phyloP scores from a whole-genome alignment of 2,888 invertebrate species.

The Colostygia pectinataria region DNA sequence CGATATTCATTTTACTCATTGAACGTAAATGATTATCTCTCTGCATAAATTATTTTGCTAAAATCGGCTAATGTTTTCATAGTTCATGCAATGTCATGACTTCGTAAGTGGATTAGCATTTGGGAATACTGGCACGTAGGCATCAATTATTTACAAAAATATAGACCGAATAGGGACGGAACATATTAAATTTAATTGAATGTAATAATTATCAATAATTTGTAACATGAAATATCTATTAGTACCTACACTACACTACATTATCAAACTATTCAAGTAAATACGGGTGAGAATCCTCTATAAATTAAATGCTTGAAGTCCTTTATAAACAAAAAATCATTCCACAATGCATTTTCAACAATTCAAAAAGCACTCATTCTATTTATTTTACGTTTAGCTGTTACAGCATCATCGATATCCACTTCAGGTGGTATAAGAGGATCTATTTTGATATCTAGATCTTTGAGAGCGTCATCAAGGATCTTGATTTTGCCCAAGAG shows the following conservation, averaged over 20 bases:
- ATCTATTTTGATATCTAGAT: constrained; percentile 69
- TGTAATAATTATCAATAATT: constrained; percentile 11
- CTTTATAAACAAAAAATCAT: background rate
- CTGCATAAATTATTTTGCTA: too few species aligned
- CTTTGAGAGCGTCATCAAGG: constrained; percentile 65
- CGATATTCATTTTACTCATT: too few species aligned
- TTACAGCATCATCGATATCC: constrained; percentile 39
- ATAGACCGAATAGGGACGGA: background rate
- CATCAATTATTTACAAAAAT: constrained; percentile 11
- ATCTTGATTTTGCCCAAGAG: constrained; percentile 75
- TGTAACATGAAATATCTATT: constrained; percentile 6
- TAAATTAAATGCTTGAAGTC: too few species aligned
- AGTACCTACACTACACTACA: background rate
- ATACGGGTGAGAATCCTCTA: too few species aligned
- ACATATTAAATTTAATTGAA: constrained; percentile 22
- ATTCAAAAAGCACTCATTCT: constrained; percentile 44
- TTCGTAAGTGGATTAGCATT: background rate
- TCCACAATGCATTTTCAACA: constrained; percentile 1
- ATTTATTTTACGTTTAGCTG: constrained; percentile 43
- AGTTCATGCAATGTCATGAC: too few species aligned
- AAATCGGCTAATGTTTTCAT: too few species aligned
- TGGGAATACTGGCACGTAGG: background rate
- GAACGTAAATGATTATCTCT: too few species aligned
- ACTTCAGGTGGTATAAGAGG: constrained; percentile 57
- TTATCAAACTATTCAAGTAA: background rate